These are phyloP conservation scores for Geococcyx californianus DNA, from an alignment of 2,113 vertebrate genomes.

Conservation along the genomic window DNA sequence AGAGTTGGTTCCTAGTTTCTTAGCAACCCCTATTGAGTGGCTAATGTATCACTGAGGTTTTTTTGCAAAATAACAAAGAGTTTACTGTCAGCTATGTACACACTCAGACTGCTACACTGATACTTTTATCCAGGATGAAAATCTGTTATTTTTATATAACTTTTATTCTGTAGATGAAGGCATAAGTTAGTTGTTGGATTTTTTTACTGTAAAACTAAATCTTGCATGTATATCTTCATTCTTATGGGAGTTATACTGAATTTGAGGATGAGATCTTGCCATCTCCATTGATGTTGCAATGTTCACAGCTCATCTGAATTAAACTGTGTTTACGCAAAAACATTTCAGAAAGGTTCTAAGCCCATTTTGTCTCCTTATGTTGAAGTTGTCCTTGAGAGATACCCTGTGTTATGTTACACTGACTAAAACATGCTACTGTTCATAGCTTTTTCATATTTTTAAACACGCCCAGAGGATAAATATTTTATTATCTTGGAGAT, in stretches of 20 bases:
- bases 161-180: not conserved
- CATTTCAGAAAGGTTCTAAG: not conserved
- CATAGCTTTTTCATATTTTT: not conserved
- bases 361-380: not conserved
- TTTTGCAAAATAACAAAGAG: not conserved
- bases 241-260: not conserved
- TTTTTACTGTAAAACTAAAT: not conserved
- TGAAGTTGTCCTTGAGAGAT: not conserved
- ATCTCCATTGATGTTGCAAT: not conserved
- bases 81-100: not conserved
- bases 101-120: not conserved
- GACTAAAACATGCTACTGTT: not conserved
- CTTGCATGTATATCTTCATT: not conserved
- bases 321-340: not conserved
- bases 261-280: not conserved
- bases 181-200: not conserved
- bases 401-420: not conserved
- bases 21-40: not conserved
- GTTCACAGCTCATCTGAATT: not conserved
- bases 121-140: not conserved
- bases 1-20: not conserved
- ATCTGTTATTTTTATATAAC: not conserved
- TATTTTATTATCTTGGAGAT: not conserved
- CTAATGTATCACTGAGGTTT: not conserved
- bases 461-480: not conserved